phyloP scores from a whole-genome alignment of 2,888 invertebrate genomes.

The Drosophila paramelanica region DNA sequence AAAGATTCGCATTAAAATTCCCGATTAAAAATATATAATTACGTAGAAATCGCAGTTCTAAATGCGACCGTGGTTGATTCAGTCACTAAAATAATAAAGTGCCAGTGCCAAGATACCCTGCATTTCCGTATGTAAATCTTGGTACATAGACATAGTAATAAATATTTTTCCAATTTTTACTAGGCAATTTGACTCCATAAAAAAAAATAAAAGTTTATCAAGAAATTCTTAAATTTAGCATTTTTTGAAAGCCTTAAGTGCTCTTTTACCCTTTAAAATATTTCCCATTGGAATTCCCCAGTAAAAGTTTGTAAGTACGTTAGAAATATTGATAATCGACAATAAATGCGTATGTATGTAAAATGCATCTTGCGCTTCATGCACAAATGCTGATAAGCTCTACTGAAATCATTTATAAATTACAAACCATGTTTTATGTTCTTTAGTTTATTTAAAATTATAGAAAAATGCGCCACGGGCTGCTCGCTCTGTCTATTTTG shows the following conservation, averaged over 20 bases:
- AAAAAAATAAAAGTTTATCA: too few relatives aligned
- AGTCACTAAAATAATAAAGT: not conserved
- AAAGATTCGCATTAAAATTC: not conserved
- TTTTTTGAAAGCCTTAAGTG: too few relatives aligned
- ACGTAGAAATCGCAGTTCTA: not conserved
- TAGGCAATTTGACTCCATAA: too few relatives aligned
- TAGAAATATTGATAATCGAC: not conserved
- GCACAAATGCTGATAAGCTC: conserved; percentile 9
- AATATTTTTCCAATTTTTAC: too few relatives aligned
- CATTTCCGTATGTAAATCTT: not conserved
- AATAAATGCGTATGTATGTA: not conserved
- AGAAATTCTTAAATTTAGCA: too few relatives aligned
- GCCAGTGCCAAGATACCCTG: not conserved
- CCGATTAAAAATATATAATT: not conserved
- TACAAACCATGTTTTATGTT: not conserved
- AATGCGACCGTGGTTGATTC: not conserved
- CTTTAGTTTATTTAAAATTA: conserved; percentile 8
- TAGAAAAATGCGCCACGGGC: conserved; percentile 16
- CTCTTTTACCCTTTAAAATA: too few relatives aligned
- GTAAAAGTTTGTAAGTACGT: too few relatives aligned
- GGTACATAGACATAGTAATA: too few relatives aligned
- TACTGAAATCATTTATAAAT: conserved; percentile 7
- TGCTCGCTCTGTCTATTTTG: not conserved
- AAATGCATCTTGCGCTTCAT: not conserved
- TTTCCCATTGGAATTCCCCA: too few relatives aligned